These are phyloP conservation scores for Drosophila tripunctata DNA, from an alignment of 2,888 invertebrate species.

Conservation along the genomic window DNA sequence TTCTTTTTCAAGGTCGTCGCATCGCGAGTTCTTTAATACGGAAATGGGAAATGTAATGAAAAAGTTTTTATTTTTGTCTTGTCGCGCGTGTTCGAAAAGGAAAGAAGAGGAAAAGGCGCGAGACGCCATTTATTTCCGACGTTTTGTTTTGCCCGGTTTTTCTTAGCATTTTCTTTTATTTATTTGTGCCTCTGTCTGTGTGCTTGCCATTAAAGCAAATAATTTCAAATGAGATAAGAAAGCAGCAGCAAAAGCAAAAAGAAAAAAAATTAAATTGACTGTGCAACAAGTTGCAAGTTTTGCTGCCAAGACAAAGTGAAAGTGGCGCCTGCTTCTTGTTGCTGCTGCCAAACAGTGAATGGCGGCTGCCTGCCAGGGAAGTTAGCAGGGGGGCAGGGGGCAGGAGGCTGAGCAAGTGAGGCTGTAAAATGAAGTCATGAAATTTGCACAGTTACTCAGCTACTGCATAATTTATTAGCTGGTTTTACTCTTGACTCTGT, in stretches of 20 bases:
- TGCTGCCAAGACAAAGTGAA: slow-evolving; percentile 73
- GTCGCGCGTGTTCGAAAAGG: slow-evolving; percentile 18
- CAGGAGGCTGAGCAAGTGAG: background rate
- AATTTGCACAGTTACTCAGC: slow-evolving; percentile 59
- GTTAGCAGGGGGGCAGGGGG: background rate
- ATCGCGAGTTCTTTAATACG: slow-evolving; percentile 64
- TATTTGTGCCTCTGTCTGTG: slow-evolving; percentile 15
- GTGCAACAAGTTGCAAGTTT: slow-evolving; percentile 76
- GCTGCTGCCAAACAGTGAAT: slow-evolving; percentile 1
- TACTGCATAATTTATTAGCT: slow-evolving; percentile 76
- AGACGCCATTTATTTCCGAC: slow-evolving; percentile 58
- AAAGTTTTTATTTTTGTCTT: slow-evolving; percentile 64
- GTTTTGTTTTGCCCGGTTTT: slow-evolving; percentile 50
- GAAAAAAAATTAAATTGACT: slow-evolving; percentile 28
- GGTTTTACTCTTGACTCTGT: slow-evolving; percentile 47
- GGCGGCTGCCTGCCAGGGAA: background rate
- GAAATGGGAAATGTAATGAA: slow-evolving; percentile 77
- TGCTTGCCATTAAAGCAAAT: slow-evolving; percentile 72
- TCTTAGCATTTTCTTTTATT: slow-evolving; percentile 6
- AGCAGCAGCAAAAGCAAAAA: slow-evolving; percentile 9
- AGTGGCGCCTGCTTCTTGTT: slow-evolving; percentile 50
- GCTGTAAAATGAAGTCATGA: slow-evolving; percentile 67
- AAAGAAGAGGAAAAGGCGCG: slow-evolving; percentile 19
- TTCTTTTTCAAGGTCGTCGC: slow-evolving; percentile 71
- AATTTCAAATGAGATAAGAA: slow-evolving; percentile 76